Evolutionary conservation across 2,888 invertebrate species (phyloP), one percentile per base, ranked within the genome.

Genomic region (Eupithecia subfuscata): DNA sequence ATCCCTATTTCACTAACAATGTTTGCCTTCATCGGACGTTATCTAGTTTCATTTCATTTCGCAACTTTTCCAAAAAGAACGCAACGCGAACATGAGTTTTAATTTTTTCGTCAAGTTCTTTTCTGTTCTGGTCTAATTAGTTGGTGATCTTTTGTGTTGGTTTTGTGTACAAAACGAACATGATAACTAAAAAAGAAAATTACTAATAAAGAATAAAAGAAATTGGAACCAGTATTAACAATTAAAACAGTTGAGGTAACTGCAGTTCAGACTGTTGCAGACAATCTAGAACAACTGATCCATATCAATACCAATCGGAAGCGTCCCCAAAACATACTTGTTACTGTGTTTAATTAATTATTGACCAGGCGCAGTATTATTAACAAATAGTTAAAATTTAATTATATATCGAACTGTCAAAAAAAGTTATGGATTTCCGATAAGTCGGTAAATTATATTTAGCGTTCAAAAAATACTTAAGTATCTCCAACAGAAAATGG

Each of bases 31-130:
- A 76, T 52, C 70, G 67, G 70, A 75, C 69, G 71, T 65, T 77
- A 79, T 78, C 78, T 76, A 75, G 77, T 79, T 79, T 79, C 65
- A 71, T 76, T 76, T 73, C 70, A 69, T 76, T 76, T 69, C 48
- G 45, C 34, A 64, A 69, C 75, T 71, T 73, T 69, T 64, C 12
- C 52, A 37, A 48, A 74, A 65, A 25, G 22, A 37, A 68, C 63
- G 70, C 12, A 37, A 65, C 63, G 71, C 37, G 60, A 52, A 48
- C 63, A 68, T 37, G 70, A 18, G 11, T 67, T 68, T 73, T 52
- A 40, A 11, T 30, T 60, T 75, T 68, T 37, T 65, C 11, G 48
- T 37, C 30, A 64, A 64, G 37, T 60, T 34, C 37, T 52, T 43
- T 3, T 34, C 65, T 11, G 12, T n/a, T 37, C 70, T 22, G 70